Evolutionary conservation across 2,113 vertebrate genomes (phyloP).

Genomic region (Oreochromis spilurus): DNA sequence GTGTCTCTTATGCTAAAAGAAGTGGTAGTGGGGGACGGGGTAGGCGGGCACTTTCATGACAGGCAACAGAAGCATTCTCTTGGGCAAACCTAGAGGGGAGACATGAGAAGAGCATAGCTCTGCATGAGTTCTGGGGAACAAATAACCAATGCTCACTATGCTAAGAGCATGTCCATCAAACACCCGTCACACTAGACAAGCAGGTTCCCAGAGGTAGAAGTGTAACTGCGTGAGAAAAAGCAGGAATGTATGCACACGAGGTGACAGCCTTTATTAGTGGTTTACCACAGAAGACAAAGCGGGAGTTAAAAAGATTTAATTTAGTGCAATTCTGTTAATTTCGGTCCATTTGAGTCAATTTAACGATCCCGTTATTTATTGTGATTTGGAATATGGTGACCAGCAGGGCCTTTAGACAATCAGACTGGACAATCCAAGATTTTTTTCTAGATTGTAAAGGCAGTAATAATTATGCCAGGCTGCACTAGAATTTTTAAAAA

Average conservation of each 20-base stretch:
- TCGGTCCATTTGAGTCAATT: neutral
- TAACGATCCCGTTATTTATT: neutral
- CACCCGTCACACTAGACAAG: neutral
- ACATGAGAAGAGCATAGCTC: conserved; percentile 89
- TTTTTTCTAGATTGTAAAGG: neutral
- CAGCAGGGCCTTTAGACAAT: neutral
- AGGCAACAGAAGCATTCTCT: conserved; percentile 99
- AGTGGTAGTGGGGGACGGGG: conserved; percentile 96
- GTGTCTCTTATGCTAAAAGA: conserved; percentile 90
- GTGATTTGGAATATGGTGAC: neutral
- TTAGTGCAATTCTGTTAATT: neutral
- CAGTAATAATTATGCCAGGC: neutral
- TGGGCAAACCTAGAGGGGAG: conserved; percentile 98
- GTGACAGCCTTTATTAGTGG: neutral
- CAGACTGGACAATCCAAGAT: neutral
- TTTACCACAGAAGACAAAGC: neutral
- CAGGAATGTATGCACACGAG: neutral
- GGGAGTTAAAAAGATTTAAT: neutral
- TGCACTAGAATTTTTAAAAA: neutral
- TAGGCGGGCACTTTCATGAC: conserved; percentile 99
- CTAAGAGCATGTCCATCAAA: conserved; percentile 5
- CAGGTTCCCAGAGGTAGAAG: neutral
- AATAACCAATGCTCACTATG: conserved; percentile 2
- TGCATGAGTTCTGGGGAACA: conserved; percentile 80
- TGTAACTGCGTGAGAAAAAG: neutral